Evolutionary conservation across 2,888 invertebrate genomes (phyloP), one percentile per base, ranked within the genome.

Genomic region (Metalampra italica): DNA sequence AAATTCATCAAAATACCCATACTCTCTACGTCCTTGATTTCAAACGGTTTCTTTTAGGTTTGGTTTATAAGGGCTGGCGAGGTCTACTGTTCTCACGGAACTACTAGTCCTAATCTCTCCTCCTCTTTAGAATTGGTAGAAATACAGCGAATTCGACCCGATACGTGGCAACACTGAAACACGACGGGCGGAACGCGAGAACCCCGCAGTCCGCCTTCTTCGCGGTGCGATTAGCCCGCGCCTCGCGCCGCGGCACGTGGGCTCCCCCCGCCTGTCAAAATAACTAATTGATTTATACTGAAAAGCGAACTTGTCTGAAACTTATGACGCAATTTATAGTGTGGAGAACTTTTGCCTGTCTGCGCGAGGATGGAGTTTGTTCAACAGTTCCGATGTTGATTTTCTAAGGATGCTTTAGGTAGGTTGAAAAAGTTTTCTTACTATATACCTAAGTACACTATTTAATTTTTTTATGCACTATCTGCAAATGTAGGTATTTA

Each of bases 211-310:
- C 62, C 56, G 68, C 63, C 62, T 68, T 63, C 62, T 59, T 49
- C 53, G 59, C 66, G 60, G 63, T 54, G 58, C 66, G 68, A 66
- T 64, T 52, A 57, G 57, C 71, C 68, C 68, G 75, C 66, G 72
- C 64, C 59, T 58, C 60, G 52, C 38, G 50, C 48, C 61, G 49
- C 54, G 52, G 54, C 59, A 57, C 55, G 66, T 65, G 60, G 67
- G 60, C 60, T 60, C 64, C 56, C 65, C 66, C 50, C 61, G 46
- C 50, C 64, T 78, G 77, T 82, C 80, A 76, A 79, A 80, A 78
- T 71, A 77, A 74, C 75, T 75, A 82, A 85, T 83, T 84, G 79
- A 83, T 84, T 83, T 71, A 73, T 68, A 36, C 36, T 75, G 68
- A 71, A 67, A 65, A 60, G 53, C 56, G 58, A 71, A 78, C 67